Evolutionary conservation across 2,797 vertebrate species (phyloP).

Genomic region (Sciaenops ocellatus): DNA sequence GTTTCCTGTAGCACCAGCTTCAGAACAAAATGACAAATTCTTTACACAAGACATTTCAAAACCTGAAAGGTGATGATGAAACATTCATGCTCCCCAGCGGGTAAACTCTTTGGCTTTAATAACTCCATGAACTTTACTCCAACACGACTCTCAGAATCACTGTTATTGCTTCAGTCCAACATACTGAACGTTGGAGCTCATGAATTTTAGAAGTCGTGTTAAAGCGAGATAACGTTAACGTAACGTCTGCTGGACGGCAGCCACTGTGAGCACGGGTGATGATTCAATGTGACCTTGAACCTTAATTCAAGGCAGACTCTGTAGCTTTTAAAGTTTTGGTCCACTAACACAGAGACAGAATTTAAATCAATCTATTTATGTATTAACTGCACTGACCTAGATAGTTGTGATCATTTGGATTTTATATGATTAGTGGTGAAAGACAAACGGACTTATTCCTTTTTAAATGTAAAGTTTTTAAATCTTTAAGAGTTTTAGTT

Average conservation of each 20-base stretch:
- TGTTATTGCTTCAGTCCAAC: neutral
- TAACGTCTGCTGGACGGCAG: neutral
- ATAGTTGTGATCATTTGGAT: neutral
- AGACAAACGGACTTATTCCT: conserved; percentile 10
- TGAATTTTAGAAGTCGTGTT: neutral
- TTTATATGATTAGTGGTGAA: conserved; percentile 31
- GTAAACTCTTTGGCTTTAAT: neutral
- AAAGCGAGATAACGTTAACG: neutral
- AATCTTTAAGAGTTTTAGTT: neutral
- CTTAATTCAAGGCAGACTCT: neutral
- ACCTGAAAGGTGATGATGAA: neutral
- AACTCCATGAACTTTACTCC: neutral
- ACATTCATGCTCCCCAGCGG: no score
- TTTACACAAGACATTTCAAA: no score
- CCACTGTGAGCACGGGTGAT: neutral
- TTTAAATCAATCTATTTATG: conserved; percentile 32
- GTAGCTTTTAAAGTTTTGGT: neutral
- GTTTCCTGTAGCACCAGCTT: neutral
- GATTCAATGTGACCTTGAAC: no score
- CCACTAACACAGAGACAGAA: neutral
- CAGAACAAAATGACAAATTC: neutral
- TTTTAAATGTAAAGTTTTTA: neutral
- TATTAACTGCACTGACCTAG: conserved; percentile 39
- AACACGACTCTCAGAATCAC: no score
- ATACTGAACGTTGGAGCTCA: neutral